phyloP scores from a whole-genome alignment of 2,797 vertebrate genomes.

The Enteromius mattozi region DNA sequence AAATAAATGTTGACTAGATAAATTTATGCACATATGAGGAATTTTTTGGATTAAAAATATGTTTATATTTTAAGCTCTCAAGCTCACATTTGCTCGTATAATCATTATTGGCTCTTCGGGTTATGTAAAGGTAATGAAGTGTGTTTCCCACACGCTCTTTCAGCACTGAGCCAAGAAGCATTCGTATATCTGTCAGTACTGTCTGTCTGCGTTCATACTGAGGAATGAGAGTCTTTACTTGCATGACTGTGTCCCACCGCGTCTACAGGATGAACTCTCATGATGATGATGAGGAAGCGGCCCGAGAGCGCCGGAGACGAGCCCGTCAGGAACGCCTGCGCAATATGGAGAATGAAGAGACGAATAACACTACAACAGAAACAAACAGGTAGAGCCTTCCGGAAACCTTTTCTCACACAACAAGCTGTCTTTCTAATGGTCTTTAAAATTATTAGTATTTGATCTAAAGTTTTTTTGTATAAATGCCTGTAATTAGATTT shows the following conservation, averaged over 20 bases:
- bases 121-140: constrained; percentile 19
- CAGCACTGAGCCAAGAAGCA: background rate
- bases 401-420: too few relatives aligned
- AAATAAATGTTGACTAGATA: background rate
- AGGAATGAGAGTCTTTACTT: constrained; percentile 4
- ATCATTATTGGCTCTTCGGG: constrained; percentile 25
- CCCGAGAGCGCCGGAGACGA: constrained; percentile 86
- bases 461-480: background rate
- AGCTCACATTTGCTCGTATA: constrained; percentile 23
- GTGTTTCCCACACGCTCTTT: constrained; percentile 11
- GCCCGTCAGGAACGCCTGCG: constrained; percentile 91
- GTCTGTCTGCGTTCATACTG: background rate
- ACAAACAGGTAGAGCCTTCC: constrained; percentile 82
- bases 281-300: constrained; percentile 90
- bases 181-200: constrained; percentile 14
- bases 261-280: constrained; percentile 80
- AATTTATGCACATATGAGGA: background rate
- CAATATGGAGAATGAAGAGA: constrained; percentile 83
- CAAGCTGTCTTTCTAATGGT: background rate
- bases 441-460: background rate
- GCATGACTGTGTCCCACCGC: background rate
- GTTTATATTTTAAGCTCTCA: background rate
- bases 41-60: background rate
- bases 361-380: constrained; percentile 73
- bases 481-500: background rate